These are phyloP conservation scores for Peribatodes rhomboidaria DNA, from an alignment of 2,888 invertebrate species.

Conservation along the genomic window DNA sequence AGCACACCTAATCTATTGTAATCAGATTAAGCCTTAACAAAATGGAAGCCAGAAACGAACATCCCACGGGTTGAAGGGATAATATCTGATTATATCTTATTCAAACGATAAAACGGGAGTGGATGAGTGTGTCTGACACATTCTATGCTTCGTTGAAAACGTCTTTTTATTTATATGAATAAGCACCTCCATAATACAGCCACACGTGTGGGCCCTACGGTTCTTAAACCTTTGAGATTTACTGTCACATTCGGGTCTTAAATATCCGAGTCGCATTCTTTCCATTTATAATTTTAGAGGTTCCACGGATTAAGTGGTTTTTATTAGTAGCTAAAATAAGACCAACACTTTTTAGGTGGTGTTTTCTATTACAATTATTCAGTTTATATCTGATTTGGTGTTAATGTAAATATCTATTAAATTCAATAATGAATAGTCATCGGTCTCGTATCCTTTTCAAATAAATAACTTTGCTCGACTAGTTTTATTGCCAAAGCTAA, in stretches of 20 bases:
- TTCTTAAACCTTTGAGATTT: constrained; percentile 40
- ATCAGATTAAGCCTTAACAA: constrained; percentile 36
- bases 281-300: constrained; percentile 29
- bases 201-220: constrained; percentile 46
- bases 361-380: background rate
- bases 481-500: constrained; percentile 45
- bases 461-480: constrained; percentile 16
- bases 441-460: no score
- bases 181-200: constrained; percentile 39
- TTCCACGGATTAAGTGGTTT: constrained; percentile 2
- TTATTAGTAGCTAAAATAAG: constrained; percentile 3
- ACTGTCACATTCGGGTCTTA: constrained; percentile 38
- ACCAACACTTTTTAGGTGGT: background rate
- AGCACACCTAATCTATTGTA: constrained; percentile 28
- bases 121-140: constrained; percentile 35
- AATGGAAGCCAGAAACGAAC: constrained; percentile 25
- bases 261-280: constrained; percentile 32
- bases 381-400: background rate
- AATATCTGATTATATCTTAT: constrained; percentile 43
- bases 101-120: constrained; percentile 30
- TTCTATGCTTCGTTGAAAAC: constrained; percentile 42
- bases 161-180: constrained; percentile 45
- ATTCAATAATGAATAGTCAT: background rate
- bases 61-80: constrained; percentile 28
- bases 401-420: background rate